Conservation (phyloP, 1,140 invertebrate genomes). For the Orius laevigatus region DNA sequence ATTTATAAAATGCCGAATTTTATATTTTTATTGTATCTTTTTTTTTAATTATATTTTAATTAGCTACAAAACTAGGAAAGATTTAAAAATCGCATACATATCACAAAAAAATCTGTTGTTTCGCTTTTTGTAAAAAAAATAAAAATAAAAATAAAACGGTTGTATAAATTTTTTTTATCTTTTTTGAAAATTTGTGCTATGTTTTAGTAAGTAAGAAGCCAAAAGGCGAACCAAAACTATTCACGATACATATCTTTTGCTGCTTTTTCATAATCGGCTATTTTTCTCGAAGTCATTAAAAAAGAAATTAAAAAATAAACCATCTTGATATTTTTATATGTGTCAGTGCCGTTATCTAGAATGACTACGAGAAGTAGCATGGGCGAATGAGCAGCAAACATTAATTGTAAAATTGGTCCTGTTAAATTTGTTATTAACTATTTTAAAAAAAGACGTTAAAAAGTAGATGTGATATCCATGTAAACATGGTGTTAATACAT, state of each 20-base stretch:
- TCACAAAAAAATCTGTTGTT: too few species aligned
- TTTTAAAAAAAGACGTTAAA: constrained; percentile 5
- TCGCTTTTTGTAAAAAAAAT: too few species aligned
- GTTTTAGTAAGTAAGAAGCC: constrained; percentile 14
- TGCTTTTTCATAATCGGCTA: background rate
- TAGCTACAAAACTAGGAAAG: too few species aligned
- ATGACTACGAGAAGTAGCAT: background rate
- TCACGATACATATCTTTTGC: constrained; percentile 15
- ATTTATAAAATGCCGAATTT: too few species aligned
- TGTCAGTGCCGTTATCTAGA: constrained; percentile 12
- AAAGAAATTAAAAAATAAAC: background rate
- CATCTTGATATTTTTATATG: constrained; percentile 10
- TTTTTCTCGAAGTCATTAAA: too few species aligned
- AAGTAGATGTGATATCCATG: constrained; percentile 11
- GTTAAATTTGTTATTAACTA: constrained; percentile 2
- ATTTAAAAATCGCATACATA: too few species aligned
- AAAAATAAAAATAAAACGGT: too few species aligned
- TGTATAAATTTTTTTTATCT: too few species aligned
- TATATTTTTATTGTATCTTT: too few species aligned
- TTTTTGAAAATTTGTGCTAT: background rate
- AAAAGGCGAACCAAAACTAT: constrained; percentile 15
- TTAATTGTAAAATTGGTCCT: constrained; percentile 7
- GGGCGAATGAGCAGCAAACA: background rate
- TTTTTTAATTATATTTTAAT: too few species aligned
- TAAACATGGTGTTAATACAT: background rate